Evolutionary conservation across 2,797 vertebrate genomes (phyloP).

Genomic region (Takifugu ocellatus): DNA sequence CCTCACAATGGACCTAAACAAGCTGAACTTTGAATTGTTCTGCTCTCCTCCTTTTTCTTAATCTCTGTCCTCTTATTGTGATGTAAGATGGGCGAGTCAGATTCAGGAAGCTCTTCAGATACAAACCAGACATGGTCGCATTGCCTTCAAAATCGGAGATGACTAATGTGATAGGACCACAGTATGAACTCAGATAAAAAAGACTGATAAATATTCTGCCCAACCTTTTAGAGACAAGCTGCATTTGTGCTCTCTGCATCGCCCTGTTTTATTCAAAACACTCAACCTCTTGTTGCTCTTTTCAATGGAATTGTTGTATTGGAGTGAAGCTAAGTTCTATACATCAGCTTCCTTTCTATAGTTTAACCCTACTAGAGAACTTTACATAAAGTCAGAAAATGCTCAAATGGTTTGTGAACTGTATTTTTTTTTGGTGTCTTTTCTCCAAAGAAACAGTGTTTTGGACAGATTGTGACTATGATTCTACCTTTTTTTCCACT

Average conservation of each 20-base stretch:
- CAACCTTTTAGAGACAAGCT: slow-evolving; percentile 11
- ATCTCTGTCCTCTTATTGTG: slow-evolving; percentile 4
- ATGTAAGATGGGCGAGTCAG: slow-evolving; percentile 9
- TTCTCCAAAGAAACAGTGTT: slow-evolving; percentile 6
- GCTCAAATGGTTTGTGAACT: too few relatives aligned
- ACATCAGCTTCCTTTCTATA: too few relatives aligned
- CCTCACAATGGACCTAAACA: slow-evolving; percentile 6
- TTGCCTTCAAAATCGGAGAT: slow-evolving; percentile 24
- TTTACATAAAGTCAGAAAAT: neutral
- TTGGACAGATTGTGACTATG: slow-evolving; percentile 13
- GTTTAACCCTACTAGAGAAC: neutral
- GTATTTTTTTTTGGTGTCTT: too few relatives aligned
- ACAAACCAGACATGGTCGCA: slow-evolving; percentile 18
- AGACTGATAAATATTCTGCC: slow-evolving; percentile 32
- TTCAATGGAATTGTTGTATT: too few relatives aligned
- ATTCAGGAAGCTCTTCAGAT: slow-evolving; percentile 15
- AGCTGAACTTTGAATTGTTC: slow-evolving; percentile 11
- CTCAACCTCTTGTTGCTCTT: neutral
- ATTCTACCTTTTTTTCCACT: slow-evolving; percentile 22
- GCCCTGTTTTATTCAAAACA: neutral
- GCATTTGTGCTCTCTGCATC: slow-evolving; percentile 12
- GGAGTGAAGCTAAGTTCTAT: too few relatives aligned
- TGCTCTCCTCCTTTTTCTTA: slow-evolving; percentile 6
- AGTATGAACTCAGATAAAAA: slow-evolving; percentile 20
- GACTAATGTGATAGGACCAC: slow-evolving; percentile 47